Evolutionary conservation across 2,113 vertebrate species (phyloP), one percentile per base, ranked within the genome.

Genomic region (Halcyon malimbica): DNA sequence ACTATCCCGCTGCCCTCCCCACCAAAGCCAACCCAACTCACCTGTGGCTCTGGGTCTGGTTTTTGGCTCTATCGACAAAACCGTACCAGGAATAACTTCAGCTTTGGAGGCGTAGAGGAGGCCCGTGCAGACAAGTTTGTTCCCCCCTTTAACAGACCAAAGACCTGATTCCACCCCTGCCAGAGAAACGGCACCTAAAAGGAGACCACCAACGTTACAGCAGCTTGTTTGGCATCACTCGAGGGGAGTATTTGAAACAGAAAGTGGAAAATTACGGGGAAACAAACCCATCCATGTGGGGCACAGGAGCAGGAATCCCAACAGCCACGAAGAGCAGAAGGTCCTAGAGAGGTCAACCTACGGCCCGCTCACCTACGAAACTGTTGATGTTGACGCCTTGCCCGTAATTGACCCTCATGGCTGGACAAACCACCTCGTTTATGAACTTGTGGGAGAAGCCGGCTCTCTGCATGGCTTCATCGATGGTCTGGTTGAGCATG

Each of bases 61-160:
- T 93, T 99, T 99, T 24, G 98, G 87, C 57, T 98, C 97, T 77
- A 99, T 94, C 20, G 98, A 97, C 8, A 98, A 97, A 17, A 99
- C 99, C 2, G 95, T 98, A 35, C 97, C 99, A 3, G 97, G 37
- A 93, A 99, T 98, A 41, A 99, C 97, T 16, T 99, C 98, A 10
- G 99, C 98, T 96, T 98, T 99, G 85, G 99, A 98, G 79, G 98
- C 83, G 62, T 98, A 98, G 46, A 99, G 93, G 31, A 99, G 98
- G 23, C 99, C 98, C 0, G 94, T 97, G 68, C 99, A 99, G 53
- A 99, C 98, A 4, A 97, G 97, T 83, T 99, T 99, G 96, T 99
- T 99, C 3, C 99, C 99, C 31, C 99, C 99, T 94, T 99, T 98
- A 48, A 99, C 98, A 1, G 99, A 97, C 99, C 99, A 99, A 62